Evolutionary conservation across 1,140 invertebrate genomes (phyloP), one percentile per base, ranked within the genome.

Genomic region (Helicoverpa zea): DNA sequence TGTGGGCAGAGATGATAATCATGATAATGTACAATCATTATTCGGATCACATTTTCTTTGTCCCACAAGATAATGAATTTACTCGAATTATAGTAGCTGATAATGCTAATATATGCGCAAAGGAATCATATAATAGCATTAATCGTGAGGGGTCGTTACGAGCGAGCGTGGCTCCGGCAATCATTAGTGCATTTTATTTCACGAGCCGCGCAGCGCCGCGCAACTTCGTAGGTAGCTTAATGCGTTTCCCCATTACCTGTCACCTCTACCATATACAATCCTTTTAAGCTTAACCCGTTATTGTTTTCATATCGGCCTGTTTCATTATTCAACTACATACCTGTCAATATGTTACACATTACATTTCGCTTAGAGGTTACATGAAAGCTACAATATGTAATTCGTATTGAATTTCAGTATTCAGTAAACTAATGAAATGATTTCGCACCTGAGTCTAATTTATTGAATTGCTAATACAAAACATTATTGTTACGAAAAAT

Each of bases 101-200:
- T 61, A 58, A 70, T 77, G 54, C 52, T 70, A 52, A 61, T 81
- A 29, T 59, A 47, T 63, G 73, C 14, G 59, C 47, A 30, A 73
- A 51, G 79, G 68, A 77, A 73, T 77, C 61, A 79, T 80, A 16
- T 82, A 76, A 63, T 23, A 70, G 82, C 72, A 83, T 84, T 86
- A 84, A 86, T 84, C 77, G 81, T 16, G 30, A 63, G 49, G 47
- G 78, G 81, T 82, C 81, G 81, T 85, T 83, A 81, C 68, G 18
- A 18, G 72, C 10, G 79, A 63, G 51, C 52, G 61, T 54, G 35
- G 68, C 72, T 63, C 75, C 81, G 75, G 82, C 80, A 85, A 88
- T 91, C 87, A 89, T 91, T 91, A 90, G 84, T 91, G 86, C 87
- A 90, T 91, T 90, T 92, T 89, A 90, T 90, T 90, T 88, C 73